These are phyloP conservation scores for Gymnothorax javanicus DNA, from an alignment of 2,797 vertebrate species.

Conservation along the genomic window DNA sequence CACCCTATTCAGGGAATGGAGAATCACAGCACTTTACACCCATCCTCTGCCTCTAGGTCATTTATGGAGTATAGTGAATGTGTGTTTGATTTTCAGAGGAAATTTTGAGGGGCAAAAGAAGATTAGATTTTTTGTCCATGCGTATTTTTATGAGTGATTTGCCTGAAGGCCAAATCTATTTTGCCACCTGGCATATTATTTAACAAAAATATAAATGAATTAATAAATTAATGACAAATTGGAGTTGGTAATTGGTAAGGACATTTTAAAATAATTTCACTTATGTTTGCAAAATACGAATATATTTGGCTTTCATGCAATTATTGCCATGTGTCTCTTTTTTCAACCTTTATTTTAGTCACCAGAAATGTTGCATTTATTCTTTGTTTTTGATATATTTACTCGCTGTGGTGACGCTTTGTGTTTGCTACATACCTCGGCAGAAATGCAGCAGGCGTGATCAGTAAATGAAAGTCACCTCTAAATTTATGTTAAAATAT, in stretches of 20 bases:
- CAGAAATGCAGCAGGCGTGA: too few species aligned
- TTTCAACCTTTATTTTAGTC: background rate
- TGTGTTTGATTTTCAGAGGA: background rate
- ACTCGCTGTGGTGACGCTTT: background rate
- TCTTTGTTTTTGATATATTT: background rate
- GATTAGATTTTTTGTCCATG: too few species aligned
- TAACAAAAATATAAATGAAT: too few species aligned
- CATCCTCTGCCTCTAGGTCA: background rate
- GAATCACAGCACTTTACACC: background rate
- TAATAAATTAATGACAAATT: too few species aligned
- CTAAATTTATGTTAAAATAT: background rate
- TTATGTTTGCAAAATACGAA: too few species aligned
- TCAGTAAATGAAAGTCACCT: background rate
- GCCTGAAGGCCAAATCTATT: too few species aligned
- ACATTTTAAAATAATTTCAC: too few species aligned
- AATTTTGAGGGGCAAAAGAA: too few species aligned
- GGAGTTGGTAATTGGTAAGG: too few species aligned
- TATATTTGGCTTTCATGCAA: background rate
- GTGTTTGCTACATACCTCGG: background rate
- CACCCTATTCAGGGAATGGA: background rate
- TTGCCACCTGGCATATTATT: too few species aligned
- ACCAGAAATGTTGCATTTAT: background rate
- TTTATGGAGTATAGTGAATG: background rate
- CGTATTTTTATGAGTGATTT: too few species aligned
- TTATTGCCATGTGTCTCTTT: background rate